Evolutionary conservation across 1,140 invertebrate species (phyloP), one percentile per base, ranked within the genome.

Genomic region (Eueides isabella): DNA sequence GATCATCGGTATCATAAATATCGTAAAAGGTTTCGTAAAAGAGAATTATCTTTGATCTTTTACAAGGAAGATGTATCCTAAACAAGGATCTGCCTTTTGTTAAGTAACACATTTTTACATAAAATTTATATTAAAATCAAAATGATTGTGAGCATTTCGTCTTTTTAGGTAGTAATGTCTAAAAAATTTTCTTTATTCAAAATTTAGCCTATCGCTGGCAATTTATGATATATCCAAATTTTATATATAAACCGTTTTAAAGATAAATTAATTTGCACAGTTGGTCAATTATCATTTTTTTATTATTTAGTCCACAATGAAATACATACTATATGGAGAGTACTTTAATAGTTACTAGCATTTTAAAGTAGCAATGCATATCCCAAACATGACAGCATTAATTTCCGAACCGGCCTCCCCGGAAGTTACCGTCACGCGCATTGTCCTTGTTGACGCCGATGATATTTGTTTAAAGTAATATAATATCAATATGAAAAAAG

Each of bases 11-110:
- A 81, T 84, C 79, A 88, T 88, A 85, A 81, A 86, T 89, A 85
- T 86, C 85, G 83, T 89, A 79, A 86, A 87, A 81, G 75, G 86
- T 89, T 85, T 86, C 85, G 83, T 89, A 79, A 86, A 87, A 81
- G 75, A 65, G 71, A 82, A 80, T 79, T 79, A 88, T 84, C 86
- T 91, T 90, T 91, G 87, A 91, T 91, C 86, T 88, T 75, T 73
- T 72, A 72, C 74, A 48, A 68, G 71, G 55, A 76, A 80, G 79
- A 77, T 79, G 71, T 72, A 76, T 69, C 65, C 72, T 85, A 80
- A 82, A 87, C 85, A 83, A 83, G 80, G 76, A 63, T 81, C 64
- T 71, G 31, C 70, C 70, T 63, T 72, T 75, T 82, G 75, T 74
- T 72, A 28, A 31, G 19, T 63, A 7, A 63, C 19, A 12, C 11